A percentile compares a stretch with the other conserved stretches of the same genome.
These are phyloP conservation scores for Sebastes nivosus DNA, from an alignment of 2,797 vertebrate species.

Conservation along the genomic window DNA sequence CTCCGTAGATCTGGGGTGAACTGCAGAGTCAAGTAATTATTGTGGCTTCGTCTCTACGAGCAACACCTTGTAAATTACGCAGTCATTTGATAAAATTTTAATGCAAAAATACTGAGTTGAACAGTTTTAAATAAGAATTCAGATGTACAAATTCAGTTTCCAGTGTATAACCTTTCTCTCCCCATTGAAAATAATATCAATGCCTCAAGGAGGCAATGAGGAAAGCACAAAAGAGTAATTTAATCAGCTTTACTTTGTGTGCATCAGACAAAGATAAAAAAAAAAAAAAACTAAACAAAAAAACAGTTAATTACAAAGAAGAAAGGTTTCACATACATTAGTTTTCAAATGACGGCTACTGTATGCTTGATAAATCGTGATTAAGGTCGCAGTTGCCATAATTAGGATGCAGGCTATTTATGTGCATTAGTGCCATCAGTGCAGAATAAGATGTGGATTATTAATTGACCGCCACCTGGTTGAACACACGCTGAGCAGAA, in stretches of 20 bases:
- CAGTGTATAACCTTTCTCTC: neutral
- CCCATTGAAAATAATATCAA: neutral
- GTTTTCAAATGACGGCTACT: neutral
- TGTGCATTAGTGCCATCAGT: neutral
- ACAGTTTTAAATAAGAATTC: neutral
- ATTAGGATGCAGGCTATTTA: neutral
- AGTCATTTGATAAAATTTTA: neutral
- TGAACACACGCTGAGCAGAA: neutral
- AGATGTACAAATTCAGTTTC: neutral
- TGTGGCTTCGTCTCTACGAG: neutral
- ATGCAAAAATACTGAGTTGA: neutral
- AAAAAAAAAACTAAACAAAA: neutral
- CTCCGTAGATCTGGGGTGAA: neutral
- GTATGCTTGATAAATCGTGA: neutral
- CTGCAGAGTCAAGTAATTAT: neutral
- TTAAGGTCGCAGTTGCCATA: neutral
- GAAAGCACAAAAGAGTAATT: neutral
- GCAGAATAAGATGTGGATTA: conserved; percentile 6
- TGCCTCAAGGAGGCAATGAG: neutral
- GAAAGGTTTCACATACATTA: neutral
- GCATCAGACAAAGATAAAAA: neutral
- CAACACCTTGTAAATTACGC: neutral
- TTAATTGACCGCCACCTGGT: neutral
- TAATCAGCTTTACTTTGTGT: neutral
- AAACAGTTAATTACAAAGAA: neutral